A percentile compares a stretch with the other conserved stretches of the same genome.
Evolutionary conservation across 1,140 invertebrate species (phyloP).

Genomic region (Forficula auricularia): DNA sequence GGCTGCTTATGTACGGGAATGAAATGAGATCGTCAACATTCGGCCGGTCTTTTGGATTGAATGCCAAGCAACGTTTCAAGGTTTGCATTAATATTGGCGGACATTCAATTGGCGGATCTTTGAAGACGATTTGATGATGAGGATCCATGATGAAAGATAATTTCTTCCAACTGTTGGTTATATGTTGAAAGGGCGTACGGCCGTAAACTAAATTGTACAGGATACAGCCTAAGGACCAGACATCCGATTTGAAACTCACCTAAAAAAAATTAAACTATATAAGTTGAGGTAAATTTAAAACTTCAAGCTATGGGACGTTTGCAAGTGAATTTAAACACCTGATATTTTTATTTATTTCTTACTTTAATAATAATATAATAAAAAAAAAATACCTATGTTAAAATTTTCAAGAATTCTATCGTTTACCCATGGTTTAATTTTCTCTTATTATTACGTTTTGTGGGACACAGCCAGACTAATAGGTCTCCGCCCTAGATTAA

Average conservation of each 20-base stretch:
- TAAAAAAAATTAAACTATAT: conserved; percentile 26
- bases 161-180: conserved; percentile 55
- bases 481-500: no score
- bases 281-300: conserved; percentile 3
- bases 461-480: no score
- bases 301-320: conserved; percentile 2
- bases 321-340: no score
- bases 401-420: no score
- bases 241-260: conserved; percentile 84
- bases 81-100: conserved; percentile 36
- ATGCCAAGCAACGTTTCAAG: conserved; percentile 46
- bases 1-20: conserved; percentile 36
- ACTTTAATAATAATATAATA: no score
- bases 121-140: conserved; percentile 56
- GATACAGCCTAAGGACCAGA: conserved; percentile 96
- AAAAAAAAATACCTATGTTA: no score
- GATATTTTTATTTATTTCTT: not conserved
- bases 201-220: conserved; percentile 85
- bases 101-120: conserved; percentile 25
- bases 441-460: no score
- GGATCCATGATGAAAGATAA: conserved; percentile 67
- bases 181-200: conserved; percentile 75
- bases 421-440: no score
- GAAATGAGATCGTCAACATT: conserved; percentile 49
- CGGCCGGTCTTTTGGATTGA: conserved; percentile 47